Percentiles rank a stretch among this genome's conserved stretches.
Evolutionary conservation across 2,797 vertebrate genomes (phyloP).

Genomic region (Anas bernieri): DNA sequence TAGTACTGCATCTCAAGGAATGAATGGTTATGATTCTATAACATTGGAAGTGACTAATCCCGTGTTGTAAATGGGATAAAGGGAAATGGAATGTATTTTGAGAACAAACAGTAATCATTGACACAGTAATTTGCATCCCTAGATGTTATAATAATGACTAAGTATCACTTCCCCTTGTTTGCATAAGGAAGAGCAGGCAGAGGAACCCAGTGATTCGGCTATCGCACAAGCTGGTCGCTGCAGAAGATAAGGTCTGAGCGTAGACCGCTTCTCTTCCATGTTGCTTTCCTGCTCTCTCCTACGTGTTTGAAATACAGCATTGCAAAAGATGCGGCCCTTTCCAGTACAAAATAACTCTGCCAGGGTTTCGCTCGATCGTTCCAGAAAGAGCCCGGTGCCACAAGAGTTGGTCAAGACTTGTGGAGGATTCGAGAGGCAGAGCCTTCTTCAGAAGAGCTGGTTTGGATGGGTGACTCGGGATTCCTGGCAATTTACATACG

Average conservation of each 20-base stretch:
- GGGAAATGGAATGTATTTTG: slow-evolving; percentile 65
- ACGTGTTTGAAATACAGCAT: not conserved
- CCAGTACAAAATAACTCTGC: not conserved
- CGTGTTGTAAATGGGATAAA: slow-evolving; percentile 64
- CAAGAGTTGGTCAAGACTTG: not conserved
- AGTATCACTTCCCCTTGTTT: slow-evolving; percentile 68
- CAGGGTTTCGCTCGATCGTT: not conserved
- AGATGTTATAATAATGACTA: slow-evolving; percentile 71
- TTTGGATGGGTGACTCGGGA: not conserved
- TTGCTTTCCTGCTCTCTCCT: not conserved
- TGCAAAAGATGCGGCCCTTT: not conserved
- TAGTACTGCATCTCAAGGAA: slow-evolving; percentile 30
- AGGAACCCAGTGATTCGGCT: slow-evolving; percentile 47
- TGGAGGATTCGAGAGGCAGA: not conserved
- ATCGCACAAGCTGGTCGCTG: not conserved
- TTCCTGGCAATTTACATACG: not conserved
- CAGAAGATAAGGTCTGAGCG: not conserved
- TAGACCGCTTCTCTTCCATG: not conserved
- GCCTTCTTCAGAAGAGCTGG: not conserved
- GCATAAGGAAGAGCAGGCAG: slow-evolving; percentile 56
- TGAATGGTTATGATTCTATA: slow-evolving; percentile 61
- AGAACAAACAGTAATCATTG: slow-evolving; percentile 74
- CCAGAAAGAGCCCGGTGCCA: not conserved
- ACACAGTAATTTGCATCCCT: slow-evolving; percentile 68
- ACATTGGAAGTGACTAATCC: slow-evolving; percentile 70